Base-by-base conservation (phyloP, 2,113 vertebrate species). In the Zonotrichia leucophrys region DNA sequence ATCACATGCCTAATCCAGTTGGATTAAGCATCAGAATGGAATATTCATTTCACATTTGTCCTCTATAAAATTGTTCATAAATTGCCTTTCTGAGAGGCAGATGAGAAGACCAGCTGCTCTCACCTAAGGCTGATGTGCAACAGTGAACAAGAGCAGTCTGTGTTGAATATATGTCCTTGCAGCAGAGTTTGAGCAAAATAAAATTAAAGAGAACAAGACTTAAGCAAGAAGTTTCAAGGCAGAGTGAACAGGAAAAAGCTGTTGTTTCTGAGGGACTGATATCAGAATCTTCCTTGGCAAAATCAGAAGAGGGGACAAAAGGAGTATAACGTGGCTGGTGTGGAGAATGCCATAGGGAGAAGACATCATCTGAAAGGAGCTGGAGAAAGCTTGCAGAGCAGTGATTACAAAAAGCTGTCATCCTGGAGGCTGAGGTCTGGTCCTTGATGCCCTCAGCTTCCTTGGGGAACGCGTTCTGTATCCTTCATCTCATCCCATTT, bases 31-130 rank as follows among this genome's bases (percentile, higher is more conserved):
- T 63, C 59, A 83, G 70, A 85, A 27, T 47, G 55, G 53, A 91
- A 50, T 69, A 86, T 76, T 86, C 67, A 68, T 93, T 96, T 87
- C 41, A 42, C 63, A 74, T 95, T 94, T 93, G 31, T 84, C 81
- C 55, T 95, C 83, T 27, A 2, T 88, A 33, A 92, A 85, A 76
- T 66, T 85, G 39, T 92, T 94, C 86, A 77, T 83, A 77, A 92
- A 95, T 69, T 72, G 67, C 68, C 75, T 89, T 77, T 76, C 11
- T 0, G 9, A 89, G 81, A 72, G 74, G 23, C 60, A 89, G 35
- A 83, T 67, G 81, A 91, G 84, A 84, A 85, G 24, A 64, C 82
- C 88, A 72, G 90, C 70, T 95, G 39, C 85, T 88, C 66, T 89
- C 55, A 60, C 39, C 31, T 63, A 7, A 79, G 62, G 74, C 30